Evolutionary conservation across 30 jellyfish, hydroid and myxozoan species (phyloP), one percentile per base, ranked within the genome.

Genomic region (Pelagia noctiluca): DNA sequence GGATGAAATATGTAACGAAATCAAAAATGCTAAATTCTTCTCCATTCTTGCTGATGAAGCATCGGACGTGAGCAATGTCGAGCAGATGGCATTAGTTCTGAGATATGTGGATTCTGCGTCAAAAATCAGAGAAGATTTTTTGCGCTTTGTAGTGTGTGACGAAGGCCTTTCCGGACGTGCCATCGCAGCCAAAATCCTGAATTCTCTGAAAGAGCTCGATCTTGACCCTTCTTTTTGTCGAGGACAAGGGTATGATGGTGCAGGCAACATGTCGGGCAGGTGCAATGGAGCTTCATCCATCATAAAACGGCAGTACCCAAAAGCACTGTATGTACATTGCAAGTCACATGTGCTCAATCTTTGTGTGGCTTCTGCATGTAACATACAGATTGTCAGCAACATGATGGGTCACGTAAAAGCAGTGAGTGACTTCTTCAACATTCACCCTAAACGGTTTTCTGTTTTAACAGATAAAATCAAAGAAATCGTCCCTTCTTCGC

Each of bases 31-130:
- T 0, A 46, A 48, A 23, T 82, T 42, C 30, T 82, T 65, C 33
- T 3, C 92, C 11, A 32, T 82, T 16, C 49, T 82, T 24, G 92
- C 92, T 10, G 92, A 82, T 50, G 92, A 82, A 50, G 92, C 92
- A 5, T 19, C 86, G 22, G 86, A 80, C 37, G 24, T 61, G 46
- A 49, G 81, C 30, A 82, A 66, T 50, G 30, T 30, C 19, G 86
- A 82, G 50, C 92, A 82, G 50, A 82, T 82, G 86, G 48, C 92
- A 23, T 36, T 82, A 10, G 92, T 82, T 1, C 0, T 68, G 29
- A 65, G 86, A 4, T 82, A 29, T 49, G 78, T 49, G 16, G 76
- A 67, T 69, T 0, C 29, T 12, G n/a, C 23, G 1, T 33, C 24
- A 8, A 35, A 47, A 35, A 36, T 65, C 49, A 70, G 62, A n/a